Percentiles rank a stretch among this genome's conserved stretches.
These are phyloP conservation scores for Poeciliopsis occidentalis DNA, from an alignment of 2,113 vertebrate genomes.

Conservation along the genomic window DNA sequence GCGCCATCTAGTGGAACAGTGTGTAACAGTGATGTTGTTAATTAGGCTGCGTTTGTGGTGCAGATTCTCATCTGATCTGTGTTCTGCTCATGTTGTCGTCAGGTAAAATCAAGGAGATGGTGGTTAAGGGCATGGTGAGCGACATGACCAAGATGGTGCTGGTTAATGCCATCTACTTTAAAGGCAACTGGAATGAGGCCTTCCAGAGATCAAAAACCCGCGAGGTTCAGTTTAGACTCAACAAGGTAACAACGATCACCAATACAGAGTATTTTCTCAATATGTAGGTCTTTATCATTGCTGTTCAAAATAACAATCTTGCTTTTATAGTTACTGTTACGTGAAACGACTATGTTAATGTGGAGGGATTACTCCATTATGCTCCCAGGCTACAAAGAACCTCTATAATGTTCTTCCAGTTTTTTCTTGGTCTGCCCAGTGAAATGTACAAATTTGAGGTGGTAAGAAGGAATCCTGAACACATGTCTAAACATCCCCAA, in stretches of 20 bases:
- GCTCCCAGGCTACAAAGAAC: no score
- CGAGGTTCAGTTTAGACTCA: conserved; percentile 75
- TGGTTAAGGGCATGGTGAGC: conserved; percentile 77
- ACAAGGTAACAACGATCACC: conserved; percentile 56
- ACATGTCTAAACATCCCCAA: no score
- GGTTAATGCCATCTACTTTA: conserved; percentile 96
- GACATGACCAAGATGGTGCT: conserved; percentile 81
- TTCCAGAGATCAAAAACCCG: conserved; percentile 79
- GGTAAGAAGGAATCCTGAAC: no score
- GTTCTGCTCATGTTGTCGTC: neutral
- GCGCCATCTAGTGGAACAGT: neutral
- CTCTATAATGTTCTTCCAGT: no score
- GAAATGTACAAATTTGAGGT: no score
- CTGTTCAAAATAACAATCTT: no score
- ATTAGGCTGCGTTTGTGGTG: neutral
- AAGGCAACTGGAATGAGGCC: conserved; percentile 85
- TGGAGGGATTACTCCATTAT: no score
- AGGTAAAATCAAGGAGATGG: conserved; percentile 86
- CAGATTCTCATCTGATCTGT: neutral
- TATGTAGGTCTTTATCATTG: no score
- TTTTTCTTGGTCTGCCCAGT: no score
- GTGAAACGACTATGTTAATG: no score
- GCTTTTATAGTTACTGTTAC: no score
- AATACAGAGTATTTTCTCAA: no score
- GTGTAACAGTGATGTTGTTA: neutral